A percentile compares a stretch with the other conserved stretches of the same genome.
Conservation (phyloP, 2,888 invertebrate genomes). For the Tetropium fuscum region DNA sequence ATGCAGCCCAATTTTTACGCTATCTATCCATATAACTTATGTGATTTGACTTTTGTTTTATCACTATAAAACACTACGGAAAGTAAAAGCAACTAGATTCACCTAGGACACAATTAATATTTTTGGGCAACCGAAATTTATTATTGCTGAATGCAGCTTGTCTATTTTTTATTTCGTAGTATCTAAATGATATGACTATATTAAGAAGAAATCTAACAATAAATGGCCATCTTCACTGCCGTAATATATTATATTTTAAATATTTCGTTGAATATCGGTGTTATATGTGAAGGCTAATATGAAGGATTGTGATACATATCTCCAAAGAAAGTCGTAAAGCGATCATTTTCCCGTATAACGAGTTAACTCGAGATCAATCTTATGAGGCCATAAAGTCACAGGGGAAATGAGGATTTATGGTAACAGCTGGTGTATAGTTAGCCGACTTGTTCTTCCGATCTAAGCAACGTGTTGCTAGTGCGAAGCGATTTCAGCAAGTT, state of each 20-base stretch:
- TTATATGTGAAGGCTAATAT: too few species aligned
- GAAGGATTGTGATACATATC: slow-evolving; percentile 3
- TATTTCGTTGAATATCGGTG: too few species aligned
- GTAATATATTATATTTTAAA: too few species aligned
- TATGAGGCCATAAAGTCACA: slow-evolving; percentile 24
- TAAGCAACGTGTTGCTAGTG: slow-evolving; percentile 26
- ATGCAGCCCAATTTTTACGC: neutral
- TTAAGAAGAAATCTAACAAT: too few species aligned
- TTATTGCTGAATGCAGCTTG: too few species aligned
- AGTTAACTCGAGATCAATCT: slow-evolving; percentile 29
- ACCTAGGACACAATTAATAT: too few species aligned
- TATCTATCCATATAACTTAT: neutral
- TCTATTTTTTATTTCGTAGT: too few species aligned
- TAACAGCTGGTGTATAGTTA: slow-evolving; percentile 27
- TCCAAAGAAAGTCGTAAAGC: slow-evolving; percentile 8
- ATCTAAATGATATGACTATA: too few species aligned
- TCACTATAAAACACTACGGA: neutral
- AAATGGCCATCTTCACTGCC: too few species aligned
- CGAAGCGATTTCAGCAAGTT: slow-evolving; percentile 17
- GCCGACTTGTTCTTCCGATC: slow-evolving; percentile 21
- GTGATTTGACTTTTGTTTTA: neutral
- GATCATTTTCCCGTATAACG: slow-evolving; percentile 18
- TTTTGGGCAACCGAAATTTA: too few species aligned
- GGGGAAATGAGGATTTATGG: slow-evolving; percentile 25
- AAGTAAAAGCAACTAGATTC: neutral